Conservation (phyloP, 1,140 invertebrate species). For the Micrasema longulum region DNA sequence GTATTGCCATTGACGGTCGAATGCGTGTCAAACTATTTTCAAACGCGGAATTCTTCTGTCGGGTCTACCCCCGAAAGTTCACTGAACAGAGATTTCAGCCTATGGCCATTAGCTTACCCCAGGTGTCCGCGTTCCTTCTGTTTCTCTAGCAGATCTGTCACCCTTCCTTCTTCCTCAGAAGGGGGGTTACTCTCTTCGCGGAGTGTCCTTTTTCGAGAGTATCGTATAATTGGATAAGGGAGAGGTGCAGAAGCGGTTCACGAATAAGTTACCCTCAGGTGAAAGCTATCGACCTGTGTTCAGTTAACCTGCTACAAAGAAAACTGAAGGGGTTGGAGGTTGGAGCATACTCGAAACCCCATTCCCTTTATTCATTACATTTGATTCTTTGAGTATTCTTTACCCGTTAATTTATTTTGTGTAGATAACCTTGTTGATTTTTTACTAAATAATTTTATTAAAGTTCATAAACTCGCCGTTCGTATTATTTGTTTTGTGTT, state of each 20-base stretch:
- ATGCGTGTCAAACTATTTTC: constrained; percentile 22
- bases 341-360: constrained; percentile 1
- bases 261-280: constrained; percentile 28
- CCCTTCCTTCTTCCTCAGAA: background rate
- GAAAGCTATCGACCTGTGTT: constrained; percentile 33
- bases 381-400: too few relatives aligned
- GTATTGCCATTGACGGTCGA: constrained; percentile 3
- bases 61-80: constrained; percentile 4
- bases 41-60: constrained; percentile 12
- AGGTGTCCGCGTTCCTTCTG: background rate
- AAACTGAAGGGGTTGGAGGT: constrained; percentile 18
- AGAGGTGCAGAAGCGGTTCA: constrained; percentile 9
- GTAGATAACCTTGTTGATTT: too few relatives aligned
- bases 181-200: background rate
- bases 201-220: constrained; percentile 35
- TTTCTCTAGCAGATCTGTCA: background rate
- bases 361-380: constrained; percentile 20
- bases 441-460: too few relatives aligned
- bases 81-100: constrained; percentile 30
- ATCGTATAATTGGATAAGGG: constrained; percentile 41
- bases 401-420: too few relatives aligned
- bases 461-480: too few relatives aligned
- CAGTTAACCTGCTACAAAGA: constrained; percentile 27
- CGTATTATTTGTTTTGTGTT: too few relatives aligned
- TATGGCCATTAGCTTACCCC: constrained; percentile 10